Conservation (phyloP, 92 coral and sea anemone genomes). For the Palythoa caribaeorum region DNA sequence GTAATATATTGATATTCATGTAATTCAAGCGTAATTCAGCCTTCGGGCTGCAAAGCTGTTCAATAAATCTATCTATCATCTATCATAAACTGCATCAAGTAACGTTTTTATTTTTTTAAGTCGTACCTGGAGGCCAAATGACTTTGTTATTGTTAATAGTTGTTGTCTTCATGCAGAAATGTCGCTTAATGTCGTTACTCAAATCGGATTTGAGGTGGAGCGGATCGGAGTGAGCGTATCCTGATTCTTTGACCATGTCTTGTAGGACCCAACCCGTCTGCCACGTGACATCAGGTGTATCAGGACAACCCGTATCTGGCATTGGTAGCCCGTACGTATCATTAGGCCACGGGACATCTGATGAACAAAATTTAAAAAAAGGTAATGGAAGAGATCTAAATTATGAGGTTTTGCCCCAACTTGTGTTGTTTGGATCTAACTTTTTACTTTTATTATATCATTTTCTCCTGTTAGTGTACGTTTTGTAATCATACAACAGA, state of each 20-base stretch:
- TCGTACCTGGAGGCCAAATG: constrained; percentile 34
- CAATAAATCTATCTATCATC: no score
- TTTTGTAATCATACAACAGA: no score
- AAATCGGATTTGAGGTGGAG: constrained; percentile 21
- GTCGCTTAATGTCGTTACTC: constrained; percentile 9
- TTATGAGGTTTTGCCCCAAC: no score
- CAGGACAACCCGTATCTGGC: constrained; percentile 17
- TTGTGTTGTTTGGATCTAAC: no score
- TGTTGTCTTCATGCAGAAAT: constrained; percentile 35
- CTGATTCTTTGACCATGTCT: constrained; percentile 36
- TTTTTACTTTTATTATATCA: no score
- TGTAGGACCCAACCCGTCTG: constrained; percentile 37
- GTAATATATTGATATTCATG: no score
- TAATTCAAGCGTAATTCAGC: no score
- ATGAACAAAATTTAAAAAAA: not conserved
- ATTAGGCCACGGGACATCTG: constrained; percentile 21
- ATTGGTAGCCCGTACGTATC: constrained; percentile 31
- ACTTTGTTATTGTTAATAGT: not conserved
- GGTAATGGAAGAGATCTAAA: no score
- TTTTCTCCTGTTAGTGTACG: no score
- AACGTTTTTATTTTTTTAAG: no score
- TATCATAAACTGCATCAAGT: no score
- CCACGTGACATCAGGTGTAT: constrained; percentile 20
- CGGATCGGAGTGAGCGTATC: not conserved
- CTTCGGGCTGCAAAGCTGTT: no score